phyloP scores from a whole-genome alignment of 2,113 vertebrate species.

The Pardalotus punctatus region DNA sequence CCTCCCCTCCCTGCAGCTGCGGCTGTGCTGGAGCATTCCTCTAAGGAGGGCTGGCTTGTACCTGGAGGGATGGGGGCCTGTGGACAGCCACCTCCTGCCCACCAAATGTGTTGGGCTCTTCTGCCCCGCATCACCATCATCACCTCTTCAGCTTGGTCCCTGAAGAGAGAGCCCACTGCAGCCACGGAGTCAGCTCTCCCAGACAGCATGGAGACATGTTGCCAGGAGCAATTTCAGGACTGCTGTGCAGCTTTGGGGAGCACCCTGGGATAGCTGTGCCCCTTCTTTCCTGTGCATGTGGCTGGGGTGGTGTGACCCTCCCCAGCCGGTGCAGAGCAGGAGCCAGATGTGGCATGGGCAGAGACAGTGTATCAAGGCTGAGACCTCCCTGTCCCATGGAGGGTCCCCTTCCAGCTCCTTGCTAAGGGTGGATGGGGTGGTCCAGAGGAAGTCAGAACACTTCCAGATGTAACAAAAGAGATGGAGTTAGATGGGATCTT shows the following conservation, averaged over 20 bases:
- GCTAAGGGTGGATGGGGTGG: background rate
- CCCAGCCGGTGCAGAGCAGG: fast-evolving
- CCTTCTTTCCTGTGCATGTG: background rate
- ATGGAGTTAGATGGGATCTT: background rate
- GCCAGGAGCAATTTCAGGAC: background rate
- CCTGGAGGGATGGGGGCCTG: background rate
- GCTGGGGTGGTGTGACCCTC: background rate
- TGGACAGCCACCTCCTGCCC: fast-evolving
- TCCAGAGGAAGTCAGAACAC: background rate
- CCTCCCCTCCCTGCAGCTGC: conserved; percentile 53
- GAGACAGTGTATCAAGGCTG: background rate
- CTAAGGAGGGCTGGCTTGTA: background rate
- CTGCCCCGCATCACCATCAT: background rate
- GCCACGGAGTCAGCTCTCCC: fast-evolving
- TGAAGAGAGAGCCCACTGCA: background rate
- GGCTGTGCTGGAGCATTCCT: conserved; percentile 4
- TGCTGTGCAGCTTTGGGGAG: background rate
- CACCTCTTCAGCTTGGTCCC: background rate
- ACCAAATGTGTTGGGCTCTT: background rate
- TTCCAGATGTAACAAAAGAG: background rate
- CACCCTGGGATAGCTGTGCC: background rate
- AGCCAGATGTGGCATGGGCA: background rate
- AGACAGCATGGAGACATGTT: fast-evolving
- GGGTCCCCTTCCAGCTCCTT: background rate
- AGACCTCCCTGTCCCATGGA: background rate